These are phyloP conservation scores for Paracanthobrama guichenoti DNA, from an alignment of 2,113 vertebrate genomes.

Conservation along the genomic window DNA sequence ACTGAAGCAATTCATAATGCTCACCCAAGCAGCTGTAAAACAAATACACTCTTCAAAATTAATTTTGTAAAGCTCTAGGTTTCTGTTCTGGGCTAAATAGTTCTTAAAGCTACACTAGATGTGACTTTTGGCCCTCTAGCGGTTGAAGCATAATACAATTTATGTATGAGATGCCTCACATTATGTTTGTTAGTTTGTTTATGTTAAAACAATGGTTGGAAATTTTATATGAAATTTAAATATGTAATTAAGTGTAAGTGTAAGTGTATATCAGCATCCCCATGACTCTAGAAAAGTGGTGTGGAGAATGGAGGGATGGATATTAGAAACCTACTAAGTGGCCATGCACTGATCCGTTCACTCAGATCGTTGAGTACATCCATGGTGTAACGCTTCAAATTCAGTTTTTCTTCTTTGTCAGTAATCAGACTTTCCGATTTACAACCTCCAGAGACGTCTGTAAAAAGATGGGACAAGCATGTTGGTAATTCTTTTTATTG, in stretches of 20 bases:
- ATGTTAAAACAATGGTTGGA: too few species aligned
- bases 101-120: not conserved
- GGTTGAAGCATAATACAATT: too few species aligned
- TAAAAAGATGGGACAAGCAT: not conserved
- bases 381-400: not conserved
- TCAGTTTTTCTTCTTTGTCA: not conserved
- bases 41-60: not conserved
- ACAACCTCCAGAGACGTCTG: not conserved
- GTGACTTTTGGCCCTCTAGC: too few species aligned
- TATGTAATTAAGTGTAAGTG: too few species aligned
- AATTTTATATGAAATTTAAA: too few species aligned
- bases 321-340: conserved; percentile 3
- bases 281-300: not conserved
- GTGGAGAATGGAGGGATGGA: not conserved
- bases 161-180: too few species aligned
- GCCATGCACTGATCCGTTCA: not conserved
- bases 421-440: not conserved
- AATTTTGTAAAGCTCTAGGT: not conserved
- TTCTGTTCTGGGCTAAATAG: not conserved
- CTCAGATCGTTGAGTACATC: not conserved
- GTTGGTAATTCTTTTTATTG: not conserved
- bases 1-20: not conserved
- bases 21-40: not conserved
- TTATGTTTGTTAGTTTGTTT: too few species aligned
- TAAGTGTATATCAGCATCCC: not conserved